Conservation (phyloP, 2,888 invertebrate genomes). For the Cataglyphis cursor region DNA sequence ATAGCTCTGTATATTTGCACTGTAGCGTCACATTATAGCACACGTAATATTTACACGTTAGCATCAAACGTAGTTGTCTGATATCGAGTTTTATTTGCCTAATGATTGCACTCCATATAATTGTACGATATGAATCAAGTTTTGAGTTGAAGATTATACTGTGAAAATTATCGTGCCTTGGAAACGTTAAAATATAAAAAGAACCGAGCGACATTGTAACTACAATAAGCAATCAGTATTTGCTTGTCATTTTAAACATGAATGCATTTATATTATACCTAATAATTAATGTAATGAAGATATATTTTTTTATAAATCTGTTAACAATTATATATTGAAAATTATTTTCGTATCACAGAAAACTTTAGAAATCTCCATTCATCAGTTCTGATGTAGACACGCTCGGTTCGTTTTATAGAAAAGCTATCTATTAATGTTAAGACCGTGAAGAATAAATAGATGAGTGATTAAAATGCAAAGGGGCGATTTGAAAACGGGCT, state of each 20-base stretch:
- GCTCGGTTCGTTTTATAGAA: slow-evolving; percentile 46
- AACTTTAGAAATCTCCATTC: background rate
- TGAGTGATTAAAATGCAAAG: slow-evolving; percentile 30
- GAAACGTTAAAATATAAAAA: slow-evolving; percentile 13
- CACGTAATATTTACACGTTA: background rate
- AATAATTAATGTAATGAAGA: background rate
- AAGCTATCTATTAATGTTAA: slow-evolving; percentile 38
- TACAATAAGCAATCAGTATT: background rate
- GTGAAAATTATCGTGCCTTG: slow-evolving; percentile 36
- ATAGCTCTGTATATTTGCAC: slow-evolving; percentile 15
- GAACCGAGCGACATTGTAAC: slow-evolving; percentile 12
- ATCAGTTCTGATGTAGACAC: background rate
- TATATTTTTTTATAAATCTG: slow-evolving; percentile 14
- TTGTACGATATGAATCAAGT: background rate
- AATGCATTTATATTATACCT: slow-evolving; percentile 8
- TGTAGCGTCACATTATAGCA: slow-evolving; percentile 7
- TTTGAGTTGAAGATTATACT: background rate
- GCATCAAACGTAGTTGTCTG: background rate
- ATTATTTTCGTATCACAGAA: background rate
- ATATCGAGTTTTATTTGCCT: slow-evolving; percentile 17
- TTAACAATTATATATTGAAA: background rate
- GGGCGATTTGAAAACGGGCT: slow-evolving; percentile 59
- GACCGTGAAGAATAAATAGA: slow-evolving; percentile 26
- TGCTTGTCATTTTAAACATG: background rate
- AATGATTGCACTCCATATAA: slow-evolving; percentile 9